These are phyloP conservation scores for Prunella himalayana DNA, from an alignment of 2,113 vertebrate species.

Conservation along the genomic window DNA sequence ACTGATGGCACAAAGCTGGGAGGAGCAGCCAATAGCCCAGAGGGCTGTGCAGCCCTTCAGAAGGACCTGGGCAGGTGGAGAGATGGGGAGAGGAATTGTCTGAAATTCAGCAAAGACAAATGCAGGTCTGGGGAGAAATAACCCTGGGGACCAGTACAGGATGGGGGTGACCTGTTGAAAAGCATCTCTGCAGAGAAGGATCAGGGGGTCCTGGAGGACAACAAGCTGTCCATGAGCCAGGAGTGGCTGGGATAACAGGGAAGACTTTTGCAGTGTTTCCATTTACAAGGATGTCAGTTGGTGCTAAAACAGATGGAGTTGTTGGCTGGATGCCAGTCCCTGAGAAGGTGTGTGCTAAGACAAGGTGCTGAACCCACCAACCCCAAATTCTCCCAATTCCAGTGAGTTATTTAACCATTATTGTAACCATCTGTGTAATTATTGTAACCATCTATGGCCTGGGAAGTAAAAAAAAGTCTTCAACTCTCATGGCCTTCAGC, in stretches of 20 bases:
- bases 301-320: not conserved
- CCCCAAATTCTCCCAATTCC: not conserved
- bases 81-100: not conserved
- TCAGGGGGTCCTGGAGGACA: not conserved
- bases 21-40: not conserved
- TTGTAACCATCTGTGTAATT: not conserved
- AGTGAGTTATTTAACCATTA: not conserved
- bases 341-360: not conserved
- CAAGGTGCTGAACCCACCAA: accelerated
- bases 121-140: not conserved
- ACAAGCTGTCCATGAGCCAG: not conserved
- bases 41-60: not conserved
- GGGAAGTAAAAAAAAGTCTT: not conserved
- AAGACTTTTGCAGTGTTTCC: not conserved
- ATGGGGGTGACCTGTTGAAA: not conserved
- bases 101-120: not conserved
- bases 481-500: not conserved
- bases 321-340: not conserved
- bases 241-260: not conserved
- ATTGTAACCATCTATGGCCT: accelerated
- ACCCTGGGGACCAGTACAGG: not conserved
- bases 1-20: not conserved
- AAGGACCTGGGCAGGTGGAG: not conserved
- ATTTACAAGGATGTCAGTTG: not conserved
- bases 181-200: not conserved